Evolutionary conservation across 2,797 vertebrate species (phyloP).

Genomic region (Micropoecilia bifurca): DNA sequence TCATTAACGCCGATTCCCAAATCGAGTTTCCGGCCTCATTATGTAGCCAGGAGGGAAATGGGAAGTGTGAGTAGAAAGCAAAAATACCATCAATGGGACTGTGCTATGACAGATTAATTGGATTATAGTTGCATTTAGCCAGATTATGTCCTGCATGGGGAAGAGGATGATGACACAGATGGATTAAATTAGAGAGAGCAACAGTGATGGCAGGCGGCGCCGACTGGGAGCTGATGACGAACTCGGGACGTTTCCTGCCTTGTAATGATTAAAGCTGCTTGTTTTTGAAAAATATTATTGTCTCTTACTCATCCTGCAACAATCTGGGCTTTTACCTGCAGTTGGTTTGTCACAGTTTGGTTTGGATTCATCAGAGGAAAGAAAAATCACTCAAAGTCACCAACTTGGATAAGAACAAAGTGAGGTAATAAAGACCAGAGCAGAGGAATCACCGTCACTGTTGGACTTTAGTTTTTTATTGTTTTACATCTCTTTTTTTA

Average conservation of each 20-base stretch:
- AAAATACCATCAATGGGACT: slow-evolving; percentile 63
- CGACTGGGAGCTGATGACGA: neutral
- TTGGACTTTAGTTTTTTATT: neutral
- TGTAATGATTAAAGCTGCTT: neutral
- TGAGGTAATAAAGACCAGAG: neutral
- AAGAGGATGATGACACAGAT: slow-evolving; percentile 70
- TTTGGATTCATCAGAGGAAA: neutral
- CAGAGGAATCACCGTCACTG: neutral
- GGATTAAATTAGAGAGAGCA: slow-evolving; percentile 69
- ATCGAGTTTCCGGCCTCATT: slow-evolving; percentile 70
- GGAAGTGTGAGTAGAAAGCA: slow-evolving; percentile 70
- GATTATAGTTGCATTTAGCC: slow-evolving; percentile 73
- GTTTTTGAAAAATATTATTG: neutral
- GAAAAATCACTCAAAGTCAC: neutral
- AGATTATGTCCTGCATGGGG: slow-evolving; percentile 69
- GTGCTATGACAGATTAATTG: slow-evolving; percentile 78
- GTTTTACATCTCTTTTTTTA: too few relatives aligned
- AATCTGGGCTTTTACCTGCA: neutral
- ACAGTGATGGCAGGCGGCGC: slow-evolving; percentile 56
- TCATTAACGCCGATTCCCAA: slow-evolving; percentile 63
- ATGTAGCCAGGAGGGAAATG: slow-evolving; percentile 68
- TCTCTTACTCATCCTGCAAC: neutral
- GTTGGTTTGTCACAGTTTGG: neutral
- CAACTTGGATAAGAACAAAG: neutral
- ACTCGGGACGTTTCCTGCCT: neutral